Conservation (phyloP, 2,888 invertebrate species). For the Sabatieria punctata region DNA sequence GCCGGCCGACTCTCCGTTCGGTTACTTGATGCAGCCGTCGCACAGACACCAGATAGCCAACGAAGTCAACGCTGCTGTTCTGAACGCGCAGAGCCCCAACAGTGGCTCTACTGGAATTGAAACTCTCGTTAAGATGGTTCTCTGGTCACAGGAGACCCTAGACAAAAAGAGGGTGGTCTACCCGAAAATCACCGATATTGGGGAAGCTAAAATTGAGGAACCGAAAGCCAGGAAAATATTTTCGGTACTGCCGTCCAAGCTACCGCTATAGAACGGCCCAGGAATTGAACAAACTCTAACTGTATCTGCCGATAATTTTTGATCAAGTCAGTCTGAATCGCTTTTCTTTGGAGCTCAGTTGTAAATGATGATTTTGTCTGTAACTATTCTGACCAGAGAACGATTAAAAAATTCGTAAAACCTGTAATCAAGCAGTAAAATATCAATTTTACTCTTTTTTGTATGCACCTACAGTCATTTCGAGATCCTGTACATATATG, state of each 20-base stretch:
- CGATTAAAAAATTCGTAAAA: too few relatives aligned
- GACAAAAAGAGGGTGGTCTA: constrained; percentile 86
- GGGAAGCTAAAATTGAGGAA: constrained; percentile 29
- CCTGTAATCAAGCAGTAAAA: too few relatives aligned
- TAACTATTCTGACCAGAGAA: too few relatives aligned
- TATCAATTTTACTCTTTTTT: too few relatives aligned
- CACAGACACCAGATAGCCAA: constrained; percentile 85
- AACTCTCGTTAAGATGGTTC: constrained; percentile 69
- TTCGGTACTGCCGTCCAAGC: not conserved
- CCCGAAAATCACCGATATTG: constrained; percentile 81
- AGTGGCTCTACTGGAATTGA: constrained; percentile 81
- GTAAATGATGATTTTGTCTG: too few relatives aligned
- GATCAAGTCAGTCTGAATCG: too few relatives aligned
- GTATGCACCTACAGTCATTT: too few relatives aligned
- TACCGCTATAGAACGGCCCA: too few relatives aligned
- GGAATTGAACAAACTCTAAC: too few relatives aligned
- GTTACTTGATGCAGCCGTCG: constrained; percentile 74
- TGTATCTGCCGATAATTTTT: too few relatives aligned
- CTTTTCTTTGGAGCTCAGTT: too few relatives aligned
- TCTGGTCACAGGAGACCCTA: constrained; percentile 88
- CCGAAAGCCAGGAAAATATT: not conserved
- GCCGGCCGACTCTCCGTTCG: constrained; percentile 81
- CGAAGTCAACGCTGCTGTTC: constrained; percentile 89
- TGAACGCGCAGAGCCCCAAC: constrained; percentile 81
- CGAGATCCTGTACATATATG: too few relatives aligned